Percentiles rank a stretch among this genome's conserved stretches.
Evolutionary conservation across 2,113 vertebrate genomes (phyloP).

Genomic region (Zootoca vivipara): DNA sequence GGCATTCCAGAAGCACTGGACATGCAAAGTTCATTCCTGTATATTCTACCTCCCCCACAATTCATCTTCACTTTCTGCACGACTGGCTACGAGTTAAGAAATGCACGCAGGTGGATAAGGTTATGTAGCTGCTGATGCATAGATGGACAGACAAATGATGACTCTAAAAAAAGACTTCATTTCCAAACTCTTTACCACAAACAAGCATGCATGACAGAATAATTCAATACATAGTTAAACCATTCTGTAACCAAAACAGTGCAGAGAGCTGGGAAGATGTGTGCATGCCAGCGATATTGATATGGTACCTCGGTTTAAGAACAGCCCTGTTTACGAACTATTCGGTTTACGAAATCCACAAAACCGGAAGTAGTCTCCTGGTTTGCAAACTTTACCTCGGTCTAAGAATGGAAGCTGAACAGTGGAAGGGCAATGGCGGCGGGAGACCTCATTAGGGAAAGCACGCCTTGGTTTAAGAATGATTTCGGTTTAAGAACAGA

Average conservation of each 20-base stretch:
- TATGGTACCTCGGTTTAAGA: neutral
- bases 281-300: neutral
- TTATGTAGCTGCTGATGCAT: neutral
- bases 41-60: neutral
- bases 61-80: neutral
- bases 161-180: no score
- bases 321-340: no score
- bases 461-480: no score
- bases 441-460: no score
- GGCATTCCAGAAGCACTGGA: neutral
- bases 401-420: no score
- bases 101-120: neutral
- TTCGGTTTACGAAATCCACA: no score
- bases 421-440: no score
- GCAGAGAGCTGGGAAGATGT: neutral
- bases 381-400: no score
- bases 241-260: neutral
- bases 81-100: neutral
- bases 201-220: neutral
- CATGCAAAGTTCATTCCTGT: neutral
- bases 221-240: neutral
- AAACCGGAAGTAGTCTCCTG: no score
- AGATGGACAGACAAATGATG: neutral
- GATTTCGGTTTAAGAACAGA: no score
- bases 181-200: neutral